Evolutionary conservation across 1,140 invertebrate species (phyloP), one percentile per base, ranked within the genome.

Genomic region (Neomicropteryx cornuta): DNA sequence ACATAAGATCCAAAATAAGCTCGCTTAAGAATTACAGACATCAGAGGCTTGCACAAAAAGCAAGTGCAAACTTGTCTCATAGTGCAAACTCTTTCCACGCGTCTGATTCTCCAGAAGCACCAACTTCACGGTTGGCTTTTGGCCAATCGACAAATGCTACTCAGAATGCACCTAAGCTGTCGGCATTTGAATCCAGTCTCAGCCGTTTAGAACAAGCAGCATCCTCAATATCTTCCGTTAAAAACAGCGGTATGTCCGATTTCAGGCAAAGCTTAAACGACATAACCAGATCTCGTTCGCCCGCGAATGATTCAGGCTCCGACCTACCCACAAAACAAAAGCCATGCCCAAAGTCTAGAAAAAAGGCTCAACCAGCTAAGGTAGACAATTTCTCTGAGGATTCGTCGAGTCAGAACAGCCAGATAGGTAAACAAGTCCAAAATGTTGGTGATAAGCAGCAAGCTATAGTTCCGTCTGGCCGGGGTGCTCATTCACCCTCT

Each of bases 11-110:
- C 18, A 35, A 66, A 46, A 62, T 58, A n/a, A 66, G 62, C 45
- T 47, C 60, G n/a, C 36, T 68, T 18, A 68, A 67, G 41, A 69
- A 66, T 47, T 69, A 67, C 39, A 58, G 66, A 42, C 66, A 69
- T 39, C 62, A 64, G 44, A 56, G 63, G 8, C 50, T 36, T 11
- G 38, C 37, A 23, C 36, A 36, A 11, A 47, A 44, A 39, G 27
- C 41, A 4, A 44, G 39, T 17, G 37, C 36, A 5, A 42, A 37
- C 3, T 39, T 44, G 27, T 38, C 20, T 27, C 21, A 8, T 17
- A 40, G 20, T 34, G 33, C 3, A 38, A 37, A 30, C 10, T 19
- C 3, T 47, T 42, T 8, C 45, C 45, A n/a, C n/a, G n/a, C n/a
- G 1, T 39, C 43, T 2, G 42, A 42, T 27, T 39, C 42, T 4